These are phyloP conservation scores for Spea hammondii DNA, from an alignment of 2,797 vertebrate genomes.

Conservation along the genomic window DNA sequence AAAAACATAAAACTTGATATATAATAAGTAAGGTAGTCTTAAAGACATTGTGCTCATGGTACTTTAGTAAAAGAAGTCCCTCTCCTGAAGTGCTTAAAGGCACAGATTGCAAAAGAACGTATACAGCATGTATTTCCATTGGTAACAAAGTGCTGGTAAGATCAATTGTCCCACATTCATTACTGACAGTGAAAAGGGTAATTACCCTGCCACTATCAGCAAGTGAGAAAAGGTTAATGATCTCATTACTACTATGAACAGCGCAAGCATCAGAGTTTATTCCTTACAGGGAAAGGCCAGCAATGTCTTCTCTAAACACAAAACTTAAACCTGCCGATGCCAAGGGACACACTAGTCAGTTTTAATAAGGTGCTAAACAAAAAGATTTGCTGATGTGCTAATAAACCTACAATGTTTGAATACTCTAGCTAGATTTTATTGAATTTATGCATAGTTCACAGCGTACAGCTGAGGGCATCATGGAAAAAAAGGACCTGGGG, in stretches of 20 bases:
- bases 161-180: slow-evolving; percentile 47
- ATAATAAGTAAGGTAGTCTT: no score
- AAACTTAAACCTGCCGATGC: neutral
- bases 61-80: no score
- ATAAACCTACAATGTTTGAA: neutral
- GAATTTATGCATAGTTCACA: no score
- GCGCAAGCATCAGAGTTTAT: slow-evolving; percentile 41
- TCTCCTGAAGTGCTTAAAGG: no score
- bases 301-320: slow-evolving; percentile 37
- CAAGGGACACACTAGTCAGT: neutral
- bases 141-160: slow-evolving; percentile 13
- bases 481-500: no score
- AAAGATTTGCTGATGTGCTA: neutral
- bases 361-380: neutral
- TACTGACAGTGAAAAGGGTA: slow-evolving; percentile 49
- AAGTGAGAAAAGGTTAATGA: slow-evolving; percentile 50
- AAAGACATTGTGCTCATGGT: no score
- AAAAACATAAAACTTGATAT: no score
- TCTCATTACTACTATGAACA: slow-evolving; percentile 46
- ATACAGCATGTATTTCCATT: neutral
- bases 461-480: no score
- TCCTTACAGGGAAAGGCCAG: slow-evolving; percentile 40
- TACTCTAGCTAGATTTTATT: neutral
- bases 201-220: slow-evolving; percentile 45
- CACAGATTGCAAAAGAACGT: no score